phyloP scores from a whole-genome alignment of 2,888 invertebrate genomes.

The Heliconius erato region DNA sequence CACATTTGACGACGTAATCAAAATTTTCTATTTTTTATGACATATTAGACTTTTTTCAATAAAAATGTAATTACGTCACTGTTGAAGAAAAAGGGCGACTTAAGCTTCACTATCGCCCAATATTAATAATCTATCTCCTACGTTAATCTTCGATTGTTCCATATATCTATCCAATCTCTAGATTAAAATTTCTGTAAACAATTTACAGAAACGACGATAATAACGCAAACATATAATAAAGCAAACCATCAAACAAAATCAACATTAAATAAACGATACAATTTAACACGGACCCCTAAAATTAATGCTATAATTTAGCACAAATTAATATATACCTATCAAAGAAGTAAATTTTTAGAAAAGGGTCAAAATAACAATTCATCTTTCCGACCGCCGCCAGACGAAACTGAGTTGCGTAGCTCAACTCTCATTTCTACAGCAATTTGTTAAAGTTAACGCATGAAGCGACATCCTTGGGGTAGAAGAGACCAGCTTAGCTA shows the following conservation, averaged over 20 bases:
- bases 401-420: slow-evolving; percentile 69
- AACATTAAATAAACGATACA: background rate
- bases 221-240: no score
- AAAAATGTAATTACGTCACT: background rate
- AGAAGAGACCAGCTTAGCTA: slow-evolving; percentile 60
- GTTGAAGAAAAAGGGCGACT: background rate
- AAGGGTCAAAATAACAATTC: slow-evolving; percentile 75
- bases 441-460: slow-evolving; percentile 84
- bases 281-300: background rate
- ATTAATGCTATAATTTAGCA: background rate
- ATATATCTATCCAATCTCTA: no score
- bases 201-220: background rate
- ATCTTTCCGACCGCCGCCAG: slow-evolving; percentile 70
- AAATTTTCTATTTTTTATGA: no score
- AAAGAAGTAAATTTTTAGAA: slow-evolving; percentile 66
- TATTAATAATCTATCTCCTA: no score
- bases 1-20: no score
- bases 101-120: no score
- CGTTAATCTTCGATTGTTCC: no score
- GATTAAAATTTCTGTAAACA: no score
- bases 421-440: slow-evolving; percentile 74
- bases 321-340: slow-evolving; percentile 20
- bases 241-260: background rate
- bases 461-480: slow-evolving; percentile 72
- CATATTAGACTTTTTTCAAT: no score